Evolutionary conservation across 2,113 vertebrate species (phyloP).

Genomic region (Pelusios castaneus): DNA sequence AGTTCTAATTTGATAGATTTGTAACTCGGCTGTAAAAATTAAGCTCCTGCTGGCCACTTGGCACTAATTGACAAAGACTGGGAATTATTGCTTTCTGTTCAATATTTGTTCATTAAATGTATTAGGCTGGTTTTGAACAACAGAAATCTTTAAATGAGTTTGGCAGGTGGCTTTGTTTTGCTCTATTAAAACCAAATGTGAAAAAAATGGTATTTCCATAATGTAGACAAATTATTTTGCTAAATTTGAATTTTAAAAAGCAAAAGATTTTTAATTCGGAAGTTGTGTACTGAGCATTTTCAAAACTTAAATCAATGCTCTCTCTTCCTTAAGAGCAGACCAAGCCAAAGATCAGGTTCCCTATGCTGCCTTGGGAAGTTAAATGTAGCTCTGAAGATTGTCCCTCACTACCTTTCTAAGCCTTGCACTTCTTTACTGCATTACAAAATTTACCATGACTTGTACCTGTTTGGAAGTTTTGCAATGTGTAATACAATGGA

Average conservation of each 20-base stretch:
- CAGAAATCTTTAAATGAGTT: background rate
- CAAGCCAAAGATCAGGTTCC: conserved; percentile 5
- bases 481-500: conserved; percentile 89
- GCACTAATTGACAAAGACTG: background rate
- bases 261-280: background rate
- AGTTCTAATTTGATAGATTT: background rate
- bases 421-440: conserved; percentile 1
- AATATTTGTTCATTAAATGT: background rate
- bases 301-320: background rate
- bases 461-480: conserved; percentile 82
- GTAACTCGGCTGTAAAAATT: background rate
- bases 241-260: background rate
- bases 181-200: background rate
- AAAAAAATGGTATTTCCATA: background rate
- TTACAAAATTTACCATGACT: background rate
- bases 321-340: conserved; percentile 6
- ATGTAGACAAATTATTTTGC: background rate
- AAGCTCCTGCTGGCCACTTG: background rate
- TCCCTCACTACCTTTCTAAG: background rate
- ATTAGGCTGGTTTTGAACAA: background rate
- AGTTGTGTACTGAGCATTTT: background rate
- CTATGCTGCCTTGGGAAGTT: background rate
- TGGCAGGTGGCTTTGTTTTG: background rate
- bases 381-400: background rate
- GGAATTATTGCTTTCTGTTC: background rate